Conservation (phyloP, 2,113 vertebrate species). For the Lagenorhynchus albirostris region DNA sequence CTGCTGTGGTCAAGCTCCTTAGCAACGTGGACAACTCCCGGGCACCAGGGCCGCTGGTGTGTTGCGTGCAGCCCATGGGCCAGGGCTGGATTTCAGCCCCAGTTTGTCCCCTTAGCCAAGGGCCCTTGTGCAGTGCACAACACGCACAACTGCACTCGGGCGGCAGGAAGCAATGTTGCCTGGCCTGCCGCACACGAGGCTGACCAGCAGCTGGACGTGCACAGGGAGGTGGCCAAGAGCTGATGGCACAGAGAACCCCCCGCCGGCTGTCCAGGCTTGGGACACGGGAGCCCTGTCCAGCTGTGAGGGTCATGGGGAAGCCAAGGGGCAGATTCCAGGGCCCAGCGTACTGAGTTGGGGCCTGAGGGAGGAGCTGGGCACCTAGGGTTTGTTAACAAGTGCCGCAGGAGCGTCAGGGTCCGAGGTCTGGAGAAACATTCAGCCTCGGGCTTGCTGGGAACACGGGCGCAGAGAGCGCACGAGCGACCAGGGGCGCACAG, state of each 20-base stretch:
- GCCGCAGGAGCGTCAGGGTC: fast-evolving
- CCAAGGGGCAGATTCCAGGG: background rate
- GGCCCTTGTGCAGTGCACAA: background rate
- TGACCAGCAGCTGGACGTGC: background rate
- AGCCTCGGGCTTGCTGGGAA: background rate
- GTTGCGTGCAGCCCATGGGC: background rate
- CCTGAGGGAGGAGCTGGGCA: background rate
- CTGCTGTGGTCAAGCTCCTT: background rate
- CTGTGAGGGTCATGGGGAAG: background rate
- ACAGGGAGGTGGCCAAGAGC: background rate
- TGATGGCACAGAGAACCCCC: no score
- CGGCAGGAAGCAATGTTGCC: background rate
- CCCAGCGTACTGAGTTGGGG: background rate
- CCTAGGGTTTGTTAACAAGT: background rate
- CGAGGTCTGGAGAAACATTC: fast-evolving
- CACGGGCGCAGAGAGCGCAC: fast-evolving
- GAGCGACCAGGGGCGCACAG: background rate
- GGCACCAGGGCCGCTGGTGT: background rate
- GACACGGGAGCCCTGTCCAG: background rate
- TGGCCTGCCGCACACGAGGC: background rate
- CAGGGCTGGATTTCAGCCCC: background rate
- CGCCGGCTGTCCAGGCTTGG: background rate
- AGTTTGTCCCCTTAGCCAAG: background rate
- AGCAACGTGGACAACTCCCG: fast-evolving
- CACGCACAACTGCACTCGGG: background rate